phyloP scores from a whole-genome alignment of 2,113 vertebrate genomes.

The Hucho hucho region DNA sequence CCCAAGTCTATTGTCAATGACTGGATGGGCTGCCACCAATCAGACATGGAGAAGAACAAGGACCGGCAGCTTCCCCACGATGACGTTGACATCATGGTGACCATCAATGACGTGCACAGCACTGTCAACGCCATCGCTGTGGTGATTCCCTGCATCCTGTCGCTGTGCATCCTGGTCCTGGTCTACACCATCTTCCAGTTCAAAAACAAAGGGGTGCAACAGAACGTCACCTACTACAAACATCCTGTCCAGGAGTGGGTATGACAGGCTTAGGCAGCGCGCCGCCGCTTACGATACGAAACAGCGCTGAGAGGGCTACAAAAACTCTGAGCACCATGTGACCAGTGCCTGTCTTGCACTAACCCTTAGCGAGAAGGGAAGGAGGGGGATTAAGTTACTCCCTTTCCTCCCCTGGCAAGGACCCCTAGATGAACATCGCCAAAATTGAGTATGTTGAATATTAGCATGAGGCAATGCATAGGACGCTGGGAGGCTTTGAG shows the following conservation, averaged over 20 bases:
- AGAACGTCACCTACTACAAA: conserved; percentile 90
- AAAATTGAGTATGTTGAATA: conserved; percentile 40
- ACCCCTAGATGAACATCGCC: conserved; percentile 20
- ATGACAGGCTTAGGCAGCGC: conserved; percentile 74
- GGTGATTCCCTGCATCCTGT: conserved; percentile 96
- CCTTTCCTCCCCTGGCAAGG: conserved; percentile 20
- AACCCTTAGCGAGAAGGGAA: conserved; percentile 26
- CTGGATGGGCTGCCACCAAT: conserved; percentile 98
- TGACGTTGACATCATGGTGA: conserved; percentile 97
- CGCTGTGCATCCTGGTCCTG: conserved; percentile 95
- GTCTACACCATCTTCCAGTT: conserved; percentile 99
- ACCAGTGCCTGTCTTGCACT: conserved; percentile 62
- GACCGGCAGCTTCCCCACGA: conserved; percentile 88
- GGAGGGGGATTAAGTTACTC: background rate
- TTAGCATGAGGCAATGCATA: conserved; percentile 42
- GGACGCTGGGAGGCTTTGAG: conserved; percentile 6
- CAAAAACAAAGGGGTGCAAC: conserved; percentile 96
- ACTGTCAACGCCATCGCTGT: conserved; percentile 96
- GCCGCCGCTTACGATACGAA: too few relatives aligned
- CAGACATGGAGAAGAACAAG: conserved; percentile 86
- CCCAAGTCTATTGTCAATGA: conserved; percentile 94
- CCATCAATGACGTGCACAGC: conserved; percentile 90
- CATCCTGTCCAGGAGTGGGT: conserved; percentile 99
- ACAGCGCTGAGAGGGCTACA: too few relatives aligned
- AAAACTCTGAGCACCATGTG: conserved; percentile 29